Evolutionary conservation across 2,113 vertebrate genomes (phyloP).

Genomic region (Dermatemys mawii): DNA sequence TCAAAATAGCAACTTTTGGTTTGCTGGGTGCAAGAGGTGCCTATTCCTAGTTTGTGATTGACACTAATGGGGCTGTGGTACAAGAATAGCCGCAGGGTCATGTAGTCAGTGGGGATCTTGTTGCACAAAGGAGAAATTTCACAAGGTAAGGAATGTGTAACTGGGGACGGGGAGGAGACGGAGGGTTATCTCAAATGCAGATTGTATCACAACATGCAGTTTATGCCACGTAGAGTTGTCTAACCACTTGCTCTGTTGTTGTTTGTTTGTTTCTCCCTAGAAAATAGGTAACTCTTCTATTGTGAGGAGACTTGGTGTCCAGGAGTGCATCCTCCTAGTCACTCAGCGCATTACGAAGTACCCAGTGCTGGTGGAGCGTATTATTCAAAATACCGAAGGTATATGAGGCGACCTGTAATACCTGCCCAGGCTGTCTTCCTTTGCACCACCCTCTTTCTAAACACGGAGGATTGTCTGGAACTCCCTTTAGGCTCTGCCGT

Average conservation of each 20-base stretch:
- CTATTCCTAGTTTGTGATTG: not conserved
- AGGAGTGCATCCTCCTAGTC: slow-evolving; percentile 93
- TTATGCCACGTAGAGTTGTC: not conserved
- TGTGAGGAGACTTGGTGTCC: slow-evolving; percentile 90
- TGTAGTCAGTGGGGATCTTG: not conserved
- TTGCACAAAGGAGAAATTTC: not conserved
- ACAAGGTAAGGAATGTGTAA: not conserved
- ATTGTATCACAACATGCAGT: not conserved
- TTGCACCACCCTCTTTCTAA: not conserved
- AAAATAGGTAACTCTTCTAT: slow-evolving; percentile 91
- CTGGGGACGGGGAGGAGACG: not conserved
- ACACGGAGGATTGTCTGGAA: not conserved
- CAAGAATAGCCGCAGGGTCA: not conserved
- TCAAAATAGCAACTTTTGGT: not conserved
- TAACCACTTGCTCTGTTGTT: not conserved
- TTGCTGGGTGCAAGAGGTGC: not conserved
- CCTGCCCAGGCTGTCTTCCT: not conserved
- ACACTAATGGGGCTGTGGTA: not conserved
- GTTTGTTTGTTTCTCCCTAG: slow-evolving; percentile 66
- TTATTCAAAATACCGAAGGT: slow-evolving; percentile 95
- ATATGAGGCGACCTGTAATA: not conserved
- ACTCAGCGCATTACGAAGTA: slow-evolving; percentile 98
- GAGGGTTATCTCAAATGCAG: accelerated
- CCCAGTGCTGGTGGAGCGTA: slow-evolving; percentile 91
- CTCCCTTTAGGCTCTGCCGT: not conserved